A percentile compares a stretch with the other conserved stretches of the same genome.
These are phyloP conservation scores for Lycophotia porphyrea DNA, from an alignment of 2,888 invertebrate genomes.

Conservation along the genomic window DNA sequence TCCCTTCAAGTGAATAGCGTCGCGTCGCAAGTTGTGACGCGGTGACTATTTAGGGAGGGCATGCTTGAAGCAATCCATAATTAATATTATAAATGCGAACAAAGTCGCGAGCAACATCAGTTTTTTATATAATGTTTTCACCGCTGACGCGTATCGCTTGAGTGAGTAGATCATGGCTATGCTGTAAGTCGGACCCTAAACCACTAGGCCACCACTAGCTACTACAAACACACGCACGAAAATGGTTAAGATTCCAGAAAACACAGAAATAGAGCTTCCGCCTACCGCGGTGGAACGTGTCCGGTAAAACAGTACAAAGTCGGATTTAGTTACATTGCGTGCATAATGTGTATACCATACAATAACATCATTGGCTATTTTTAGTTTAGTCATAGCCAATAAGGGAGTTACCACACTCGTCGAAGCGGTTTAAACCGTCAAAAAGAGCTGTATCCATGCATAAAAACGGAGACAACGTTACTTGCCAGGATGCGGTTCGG, in stretches of 20 bases:
- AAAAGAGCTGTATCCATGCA: not conserved
- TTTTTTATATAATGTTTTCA: not conserved
- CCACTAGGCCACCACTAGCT: not conserved
- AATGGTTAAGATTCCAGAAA: constrained; percentile 30
- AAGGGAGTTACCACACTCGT: not conserved
- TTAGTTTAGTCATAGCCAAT: not conserved
- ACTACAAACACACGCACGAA: constrained; percentile 25
- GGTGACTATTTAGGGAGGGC: not conserved
- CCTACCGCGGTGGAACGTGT: constrained; percentile 18
- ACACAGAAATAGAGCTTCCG: constrained; percentile 52
- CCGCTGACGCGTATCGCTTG: not conserved
- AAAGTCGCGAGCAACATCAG: not conserved
- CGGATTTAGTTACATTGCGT: constrained; percentile 35
- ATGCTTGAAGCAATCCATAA: not conserved
- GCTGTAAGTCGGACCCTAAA: not conserved
- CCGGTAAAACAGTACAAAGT: constrained; percentile 46
- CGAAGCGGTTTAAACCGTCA: not conserved
- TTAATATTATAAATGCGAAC: not conserved
- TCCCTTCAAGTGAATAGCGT: not conserved
- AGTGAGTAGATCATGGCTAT: not conserved
- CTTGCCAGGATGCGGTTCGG: not conserved
- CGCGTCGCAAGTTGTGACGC: not conserved
- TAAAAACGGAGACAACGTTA: not conserved
- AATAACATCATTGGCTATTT: constrained; percentile 21
- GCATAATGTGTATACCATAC: constrained; percentile 7